Percentiles rank a stretch among this genome's conserved stretches.
These are phyloP conservation scores for Otolemur crassicaudatus DNA, from an alignment of 2,797 vertebrate species.

Conservation along the genomic window DNA sequence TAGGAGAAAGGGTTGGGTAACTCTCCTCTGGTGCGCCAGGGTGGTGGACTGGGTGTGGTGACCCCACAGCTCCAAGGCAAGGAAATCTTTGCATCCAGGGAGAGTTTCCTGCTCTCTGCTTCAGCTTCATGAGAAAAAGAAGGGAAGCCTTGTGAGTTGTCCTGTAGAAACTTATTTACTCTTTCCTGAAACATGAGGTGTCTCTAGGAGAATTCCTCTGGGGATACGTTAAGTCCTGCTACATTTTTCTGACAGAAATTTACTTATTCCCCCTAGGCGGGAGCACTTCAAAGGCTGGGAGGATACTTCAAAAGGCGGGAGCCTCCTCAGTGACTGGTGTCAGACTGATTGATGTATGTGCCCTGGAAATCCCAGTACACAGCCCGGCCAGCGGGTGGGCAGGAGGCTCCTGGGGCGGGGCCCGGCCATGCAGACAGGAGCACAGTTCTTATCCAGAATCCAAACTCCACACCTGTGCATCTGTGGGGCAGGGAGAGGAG, in stretches of 20 bases:
- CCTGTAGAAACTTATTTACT: neutral
- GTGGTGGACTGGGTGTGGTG: accelerated
- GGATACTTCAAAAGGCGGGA: neutral
- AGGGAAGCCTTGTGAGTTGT: neutral
- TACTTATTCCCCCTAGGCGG: neutral
- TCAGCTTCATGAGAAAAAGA: neutral
- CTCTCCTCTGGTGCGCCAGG: no score
- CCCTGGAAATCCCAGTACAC: neutral
- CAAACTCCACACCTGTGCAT: neutral
- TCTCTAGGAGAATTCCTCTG: neutral
- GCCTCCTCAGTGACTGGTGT: neutral
- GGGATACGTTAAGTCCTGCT: neutral
- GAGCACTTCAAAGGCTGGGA: constrained; percentile 40
- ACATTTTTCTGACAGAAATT: constrained; percentile 34
- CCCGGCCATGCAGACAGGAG: neutral
- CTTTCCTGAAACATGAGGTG: neutral
- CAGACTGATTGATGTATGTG: neutral
- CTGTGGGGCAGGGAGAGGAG: neutral
- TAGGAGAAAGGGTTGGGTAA: neutral
- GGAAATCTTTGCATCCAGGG: neutral
- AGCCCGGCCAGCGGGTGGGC: neutral
- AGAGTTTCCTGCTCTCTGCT: neutral
- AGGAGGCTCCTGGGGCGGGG: no score
- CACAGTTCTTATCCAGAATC: neutral
- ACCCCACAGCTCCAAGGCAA: neutral